Conservation (phyloP, 2,797 vertebrate species). For the Crotalus adamanteus region DNA sequence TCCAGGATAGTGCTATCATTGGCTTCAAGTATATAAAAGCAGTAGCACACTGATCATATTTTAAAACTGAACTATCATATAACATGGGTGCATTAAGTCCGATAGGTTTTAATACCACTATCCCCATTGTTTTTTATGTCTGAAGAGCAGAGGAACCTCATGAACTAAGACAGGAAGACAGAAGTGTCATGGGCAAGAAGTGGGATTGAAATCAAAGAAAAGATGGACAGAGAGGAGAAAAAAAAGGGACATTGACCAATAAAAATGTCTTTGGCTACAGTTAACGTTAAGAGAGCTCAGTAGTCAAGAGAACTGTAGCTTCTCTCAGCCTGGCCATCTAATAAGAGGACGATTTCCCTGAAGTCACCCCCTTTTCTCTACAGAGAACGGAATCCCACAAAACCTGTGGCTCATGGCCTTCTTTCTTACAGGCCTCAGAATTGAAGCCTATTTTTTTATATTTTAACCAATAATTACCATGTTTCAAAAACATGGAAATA, state of each 20-base stretch:
- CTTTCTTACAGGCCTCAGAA: not conserved
- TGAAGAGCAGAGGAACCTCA: not conserved
- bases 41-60: not conserved
- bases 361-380: not conserved
- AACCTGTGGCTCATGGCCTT: not conserved
- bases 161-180: not conserved
- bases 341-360: not conserved
- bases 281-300: not conserved
- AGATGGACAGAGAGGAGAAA: not conserved
- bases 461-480: not conserved
- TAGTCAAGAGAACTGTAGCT: not conserved
- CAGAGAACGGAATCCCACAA: not conserved
- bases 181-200: not conserved
- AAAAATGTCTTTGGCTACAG: not conserved
- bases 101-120: not conserved
- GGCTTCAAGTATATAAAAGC: not conserved
- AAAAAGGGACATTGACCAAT: not conserved
- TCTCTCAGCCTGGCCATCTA: not conserved
- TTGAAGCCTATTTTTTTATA: not conserved
- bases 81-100: not conserved
- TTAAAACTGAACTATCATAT: not conserved
- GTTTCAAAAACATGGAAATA: not conserved
- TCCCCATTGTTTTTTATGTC: not conserved
- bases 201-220: not conserved
- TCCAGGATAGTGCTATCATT: not conserved